These are phyloP conservation scores for Sorex araneus DNA, from an alignment of 2,113 vertebrate species.

Conservation along the genomic window DNA sequence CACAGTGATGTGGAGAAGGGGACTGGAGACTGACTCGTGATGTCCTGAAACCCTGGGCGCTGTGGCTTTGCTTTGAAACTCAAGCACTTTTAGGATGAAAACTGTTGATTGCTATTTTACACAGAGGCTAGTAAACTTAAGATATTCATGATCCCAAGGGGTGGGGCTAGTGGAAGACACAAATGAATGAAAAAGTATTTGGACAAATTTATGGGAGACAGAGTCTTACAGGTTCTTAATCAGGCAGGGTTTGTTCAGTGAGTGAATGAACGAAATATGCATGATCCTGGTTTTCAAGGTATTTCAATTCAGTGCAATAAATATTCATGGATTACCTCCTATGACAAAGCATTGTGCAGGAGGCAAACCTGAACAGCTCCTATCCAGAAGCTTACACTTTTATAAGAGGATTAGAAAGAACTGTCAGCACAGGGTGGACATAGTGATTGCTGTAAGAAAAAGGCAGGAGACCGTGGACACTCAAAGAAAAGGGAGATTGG, in stretches of 20 bases:
- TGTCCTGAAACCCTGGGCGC: slow-evolving; percentile 50
- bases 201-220: slow-evolving; percentile 75
- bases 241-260: slow-evolving; percentile 59
- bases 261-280: slow-evolving; percentile 76
- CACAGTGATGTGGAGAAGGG: background rate
- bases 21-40: slow-evolving; percentile 40
- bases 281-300: slow-evolving; percentile 71
- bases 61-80: slow-evolving; percentile 65
- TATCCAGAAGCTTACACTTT: slow-evolving; percentile 75
- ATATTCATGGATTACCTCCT: slow-evolving; percentile 76
- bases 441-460: slow-evolving; percentile 45
- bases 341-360: slow-evolving; percentile 75
- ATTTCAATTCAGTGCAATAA: slow-evolving; percentile 71
- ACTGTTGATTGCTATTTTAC: slow-evolving; percentile 53
- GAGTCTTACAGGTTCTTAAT: slow-evolving; percentile 66
- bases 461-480: background rate
- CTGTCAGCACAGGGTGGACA: slow-evolving; percentile 53
- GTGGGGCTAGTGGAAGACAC: slow-evolving; percentile 58
- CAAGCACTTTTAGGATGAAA: slow-evolving; percentile 44
- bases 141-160: slow-evolving; percentile 69
- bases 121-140: slow-evolving; percentile 59
- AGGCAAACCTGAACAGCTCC: slow-evolving; percentile 70
- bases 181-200: slow-evolving; percentile 70
- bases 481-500: slow-evolving; percentile 25
- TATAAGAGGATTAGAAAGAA: slow-evolving; percentile 77